Evolutionary conservation across 1,140 invertebrate species (phyloP).

Genomic region (Pachyrhynchus sulphureomaculatus): DNA sequence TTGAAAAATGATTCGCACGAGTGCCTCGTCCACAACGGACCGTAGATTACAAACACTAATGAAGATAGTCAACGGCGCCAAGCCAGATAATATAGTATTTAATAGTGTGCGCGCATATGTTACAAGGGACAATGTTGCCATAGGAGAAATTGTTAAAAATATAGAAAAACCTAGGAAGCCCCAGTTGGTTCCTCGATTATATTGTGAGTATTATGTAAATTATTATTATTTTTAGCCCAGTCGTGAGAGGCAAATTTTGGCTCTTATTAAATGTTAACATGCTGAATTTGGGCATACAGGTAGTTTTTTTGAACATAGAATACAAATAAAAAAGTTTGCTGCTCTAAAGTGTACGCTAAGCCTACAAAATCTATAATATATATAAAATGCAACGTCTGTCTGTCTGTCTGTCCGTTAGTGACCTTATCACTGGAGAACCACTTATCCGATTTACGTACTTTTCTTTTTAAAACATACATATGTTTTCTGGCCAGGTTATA

Average conservation of each 20-base stretch:
- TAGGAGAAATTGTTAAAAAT: conserved; percentile 73
- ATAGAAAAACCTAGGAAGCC: conserved; percentile 65
- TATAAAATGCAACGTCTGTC: too few relatives aligned
- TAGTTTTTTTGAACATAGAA: conserved; percentile 17
- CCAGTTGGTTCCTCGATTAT: conserved; percentile 82
- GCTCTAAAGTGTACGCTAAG: too few relatives aligned
- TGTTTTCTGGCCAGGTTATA: too few relatives aligned
- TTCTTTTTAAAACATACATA: too few relatives aligned
- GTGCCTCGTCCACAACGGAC: neutral
- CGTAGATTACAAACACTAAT: conserved; percentile 4
- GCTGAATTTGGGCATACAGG: neutral
- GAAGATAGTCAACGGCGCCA: conserved; percentile 3
- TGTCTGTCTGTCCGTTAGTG: too few relatives aligned
- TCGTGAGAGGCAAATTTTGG: neutral
- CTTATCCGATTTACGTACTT: conserved; percentile 12
- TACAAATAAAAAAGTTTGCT: too few relatives aligned
- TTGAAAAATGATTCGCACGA: neutral
- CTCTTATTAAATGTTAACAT: too few relatives aligned
- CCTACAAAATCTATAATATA: too few relatives aligned
- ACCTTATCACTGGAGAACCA: too few relatives aligned
- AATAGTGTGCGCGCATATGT: conserved; percentile 44
- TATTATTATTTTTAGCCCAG: too few relatives aligned
- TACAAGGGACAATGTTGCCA: conserved; percentile 62
- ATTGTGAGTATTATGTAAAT: conserved; percentile 65
- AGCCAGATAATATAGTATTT: neutral